These are phyloP conservation scores for Capreolus pygargus DNA, from an alignment of 2,113 vertebrate genomes.

Conservation along the genomic window DNA sequence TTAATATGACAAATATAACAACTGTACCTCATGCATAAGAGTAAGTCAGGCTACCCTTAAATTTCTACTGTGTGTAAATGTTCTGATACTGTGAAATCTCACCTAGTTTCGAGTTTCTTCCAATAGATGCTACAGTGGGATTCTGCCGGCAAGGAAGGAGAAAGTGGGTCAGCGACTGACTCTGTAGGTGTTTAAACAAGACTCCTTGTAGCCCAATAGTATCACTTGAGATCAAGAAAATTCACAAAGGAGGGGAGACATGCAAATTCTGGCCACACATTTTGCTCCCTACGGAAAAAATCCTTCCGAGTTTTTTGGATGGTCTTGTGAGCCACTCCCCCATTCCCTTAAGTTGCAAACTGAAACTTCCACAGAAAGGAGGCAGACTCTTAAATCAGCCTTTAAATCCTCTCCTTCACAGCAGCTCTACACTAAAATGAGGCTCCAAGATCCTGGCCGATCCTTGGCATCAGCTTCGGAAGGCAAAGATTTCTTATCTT, in stretches of 20 bases:
- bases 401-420: background rate
- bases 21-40: background rate
- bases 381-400: background rate
- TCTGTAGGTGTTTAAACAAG: background rate
- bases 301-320: background rate
- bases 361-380: conserved; percentile 50
- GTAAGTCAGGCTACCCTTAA: background rate
- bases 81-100: background rate
- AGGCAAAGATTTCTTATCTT: background rate
- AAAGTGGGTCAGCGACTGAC: background rate
- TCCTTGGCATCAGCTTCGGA: background rate
- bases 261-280: background rate
- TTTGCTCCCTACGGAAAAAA: background rate
- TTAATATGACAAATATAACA: background rate
- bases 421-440: background rate
- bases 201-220: background rate
- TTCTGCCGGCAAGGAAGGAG: background rate
- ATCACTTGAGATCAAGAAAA: background rate
- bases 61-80: background rate
- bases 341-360: conserved; percentile 23
- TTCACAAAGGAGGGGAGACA: background rate
- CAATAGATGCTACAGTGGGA: background rate
- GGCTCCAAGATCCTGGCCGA: background rate
- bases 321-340: background rate
- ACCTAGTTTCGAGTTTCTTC: background rate